These are phyloP conservation scores for Melanerpes formicivorus DNA, from an alignment of 2,113 vertebrate genomes.

Conservation along the genomic window DNA sequence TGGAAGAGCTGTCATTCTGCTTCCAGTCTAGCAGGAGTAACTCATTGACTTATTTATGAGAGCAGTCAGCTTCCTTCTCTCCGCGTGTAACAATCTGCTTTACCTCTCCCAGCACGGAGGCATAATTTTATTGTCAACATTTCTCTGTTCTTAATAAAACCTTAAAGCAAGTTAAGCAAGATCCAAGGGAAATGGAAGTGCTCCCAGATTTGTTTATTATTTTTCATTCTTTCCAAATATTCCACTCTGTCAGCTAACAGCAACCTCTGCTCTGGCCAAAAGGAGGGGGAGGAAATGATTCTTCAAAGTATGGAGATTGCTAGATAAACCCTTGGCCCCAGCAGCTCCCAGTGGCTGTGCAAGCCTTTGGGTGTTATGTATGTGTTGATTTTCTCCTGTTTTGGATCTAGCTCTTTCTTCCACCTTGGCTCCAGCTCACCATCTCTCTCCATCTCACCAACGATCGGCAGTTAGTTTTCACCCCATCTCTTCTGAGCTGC, in stretches of 20 bases:
- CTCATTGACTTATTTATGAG: conserved; percentile 74
- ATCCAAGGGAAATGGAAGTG: neutral
- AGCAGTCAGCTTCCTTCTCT: conserved; percentile 34
- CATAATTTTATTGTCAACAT: conserved; percentile 17
- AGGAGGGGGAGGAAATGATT: neutral
- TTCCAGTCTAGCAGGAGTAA: conserved; percentile 73
- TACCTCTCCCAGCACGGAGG: conserved; percentile 12
- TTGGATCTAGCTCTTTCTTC: neutral
- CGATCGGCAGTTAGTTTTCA: neutral
- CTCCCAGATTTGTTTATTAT: neutral
- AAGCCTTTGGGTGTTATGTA: neutral
- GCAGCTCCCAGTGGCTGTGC: neutral
- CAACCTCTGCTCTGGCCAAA: neutral
- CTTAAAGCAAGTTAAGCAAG: neutral
- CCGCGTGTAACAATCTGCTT: conserved; percentile 22
- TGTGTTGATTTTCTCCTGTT: neutral
- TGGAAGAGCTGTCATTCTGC: conserved; percentile 54
- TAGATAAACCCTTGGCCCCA: neutral
- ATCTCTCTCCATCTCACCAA: neutral
- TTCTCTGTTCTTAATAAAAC: conserved; percentile 22
- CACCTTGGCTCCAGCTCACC: neutral
- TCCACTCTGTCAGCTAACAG: neutral
- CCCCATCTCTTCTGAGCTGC: neutral
- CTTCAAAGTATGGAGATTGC: neutral
- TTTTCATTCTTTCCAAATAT: neutral